A percentile compares a stretch with the other conserved stretches of the same genome.
Conservation (phyloP, 1,140 invertebrate genomes). For the Dermatophagoides farinae region DNA sequence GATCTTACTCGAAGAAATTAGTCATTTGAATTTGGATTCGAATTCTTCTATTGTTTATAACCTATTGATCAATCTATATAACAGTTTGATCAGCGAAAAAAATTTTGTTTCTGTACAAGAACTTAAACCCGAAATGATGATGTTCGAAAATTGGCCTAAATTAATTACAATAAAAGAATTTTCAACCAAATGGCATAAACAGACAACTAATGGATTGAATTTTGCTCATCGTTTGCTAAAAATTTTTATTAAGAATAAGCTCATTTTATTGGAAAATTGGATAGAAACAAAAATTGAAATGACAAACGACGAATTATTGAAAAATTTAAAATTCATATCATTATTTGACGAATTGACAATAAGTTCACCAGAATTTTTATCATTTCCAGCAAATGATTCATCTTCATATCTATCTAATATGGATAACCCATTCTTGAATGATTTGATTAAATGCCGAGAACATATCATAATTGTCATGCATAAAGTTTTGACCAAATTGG, state of each 20-base stretch:
- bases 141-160: slow-evolving; percentile 3
- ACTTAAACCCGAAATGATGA: background rate
- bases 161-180: background rate
- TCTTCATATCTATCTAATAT: too few species aligned
- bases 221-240: background rate
- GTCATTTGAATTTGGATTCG: too few species aligned
- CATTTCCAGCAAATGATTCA: too few species aligned
- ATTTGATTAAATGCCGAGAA: too few species aligned
- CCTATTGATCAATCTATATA: background rate
- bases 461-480: too few species aligned
- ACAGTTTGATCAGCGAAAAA: background rate
- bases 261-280: background rate
- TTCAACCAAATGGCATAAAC: background rate
- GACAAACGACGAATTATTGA: background rate
- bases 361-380: background rate
- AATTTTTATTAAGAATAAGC: background rate
- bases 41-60: too few species aligned
- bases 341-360: background rate
- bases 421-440: too few species aligned
- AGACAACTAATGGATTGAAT: background rate
- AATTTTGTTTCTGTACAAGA: background rate
- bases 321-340: background rate
- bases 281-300: background rate
- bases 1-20: background rate
- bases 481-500: too few species aligned